These are phyloP conservation scores for Choristoneura fumiferana DNA, from an alignment of 1,140 invertebrate genomes.

Conservation along the genomic window DNA sequence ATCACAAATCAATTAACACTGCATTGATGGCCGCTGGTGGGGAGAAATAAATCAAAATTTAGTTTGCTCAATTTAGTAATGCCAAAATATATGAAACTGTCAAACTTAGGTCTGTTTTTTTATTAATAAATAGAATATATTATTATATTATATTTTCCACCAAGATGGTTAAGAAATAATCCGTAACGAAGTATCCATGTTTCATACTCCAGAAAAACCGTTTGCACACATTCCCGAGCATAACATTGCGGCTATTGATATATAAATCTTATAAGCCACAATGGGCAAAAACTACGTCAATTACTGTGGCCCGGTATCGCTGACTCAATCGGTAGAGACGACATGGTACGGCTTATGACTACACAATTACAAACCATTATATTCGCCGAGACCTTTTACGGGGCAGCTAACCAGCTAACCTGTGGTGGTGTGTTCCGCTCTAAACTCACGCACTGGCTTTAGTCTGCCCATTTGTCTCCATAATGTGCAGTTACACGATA, in stretches of 20 bases:
- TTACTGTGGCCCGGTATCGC: constrained; percentile 56
- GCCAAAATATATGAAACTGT: too few relatives aligned
- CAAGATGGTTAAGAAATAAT: too few relatives aligned
- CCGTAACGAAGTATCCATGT: neutral
- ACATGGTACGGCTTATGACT: constrained; percentile 60
- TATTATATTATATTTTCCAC: too few relatives aligned
- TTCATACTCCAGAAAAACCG: neutral
- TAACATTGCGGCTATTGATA: neutral
- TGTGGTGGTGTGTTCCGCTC: constrained; percentile 14
- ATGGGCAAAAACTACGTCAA: constrained; percentile 56
- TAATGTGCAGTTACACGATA: too few relatives aligned
- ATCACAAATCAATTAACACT: too few relatives aligned
- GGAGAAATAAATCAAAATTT: too few relatives aligned
- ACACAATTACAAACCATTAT: constrained; percentile 74
- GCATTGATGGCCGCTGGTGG: too few relatives aligned
- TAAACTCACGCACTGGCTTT: neutral
- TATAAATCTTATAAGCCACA: constrained; percentile 25
- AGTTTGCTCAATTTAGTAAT: too few relatives aligned
- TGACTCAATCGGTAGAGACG: constrained; percentile 54
- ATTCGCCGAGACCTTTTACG: constrained; percentile 60
- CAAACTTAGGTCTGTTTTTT: too few relatives aligned
- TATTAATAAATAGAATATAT: too few relatives aligned
- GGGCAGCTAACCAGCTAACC: constrained; percentile 23
- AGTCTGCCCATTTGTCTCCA: too few relatives aligned
- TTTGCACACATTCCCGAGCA: neutral